Base-by-base conservation (phyloP, 2,797 vertebrate species). In the Allobates femoralis region DNA sequence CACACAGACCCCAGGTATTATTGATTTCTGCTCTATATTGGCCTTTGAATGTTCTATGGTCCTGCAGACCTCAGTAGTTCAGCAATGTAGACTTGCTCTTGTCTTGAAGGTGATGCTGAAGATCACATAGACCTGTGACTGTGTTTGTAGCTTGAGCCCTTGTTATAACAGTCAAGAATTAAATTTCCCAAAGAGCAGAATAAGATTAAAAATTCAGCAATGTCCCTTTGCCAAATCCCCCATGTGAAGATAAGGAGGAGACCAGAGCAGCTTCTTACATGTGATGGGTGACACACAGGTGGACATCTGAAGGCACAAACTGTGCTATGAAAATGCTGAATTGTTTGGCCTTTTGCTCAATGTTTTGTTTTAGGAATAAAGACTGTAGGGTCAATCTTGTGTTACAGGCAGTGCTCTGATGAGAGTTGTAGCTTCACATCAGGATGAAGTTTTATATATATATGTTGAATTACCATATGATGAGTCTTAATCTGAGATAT, bases 141-240 rank as follows among this genome's bases (percentile, higher is more conserved):
- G 28, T 67, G 30, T 67, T 67, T 19, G 10, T 41, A 19, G 32
- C 14, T 50, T 23, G 62, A 34, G 28, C 50, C 62, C 15, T 19
- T 15, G 34, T 14, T 37, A 16, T 19, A 56, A 41, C 21, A 62
- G 19, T 2, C 21, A 4, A 79, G 87, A 41, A 34, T 86, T 87
- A 34, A 79, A 79, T 88, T 88, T 85, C 82, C 69, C 30, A 37
- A 7, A 67, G 46, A 67, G 78, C 4, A 46, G 53, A 2, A 15
- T 78, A 55, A 28, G 74, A 78, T 84, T 84, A 86, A 86, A 83
- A 73, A 87, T 87, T 71, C 83, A 85, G 15, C 75, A 80, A 34
- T 16, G 78, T 50, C 50, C 67, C 77, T 55, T 32, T 41, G 77
- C 64, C 37, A 66, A 50, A 30, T 32, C 41, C 26, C 28, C 60